Evolutionary conservation across 2,797 vertebrate species (phyloP).

Genomic region (Otus scops): DNA sequence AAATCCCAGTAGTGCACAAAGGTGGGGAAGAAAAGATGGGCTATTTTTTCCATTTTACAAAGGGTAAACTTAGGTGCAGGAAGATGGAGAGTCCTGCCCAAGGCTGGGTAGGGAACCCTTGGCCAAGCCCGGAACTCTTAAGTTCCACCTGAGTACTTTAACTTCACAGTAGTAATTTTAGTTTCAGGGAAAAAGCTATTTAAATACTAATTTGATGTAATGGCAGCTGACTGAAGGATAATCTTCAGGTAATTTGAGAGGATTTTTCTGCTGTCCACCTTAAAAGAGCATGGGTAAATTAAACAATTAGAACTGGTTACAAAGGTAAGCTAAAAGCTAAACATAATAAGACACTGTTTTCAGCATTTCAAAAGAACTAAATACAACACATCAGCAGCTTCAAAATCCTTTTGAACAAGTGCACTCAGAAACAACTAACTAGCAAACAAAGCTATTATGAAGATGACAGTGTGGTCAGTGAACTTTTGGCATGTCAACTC

Average conservation of each 20-base stretch:
- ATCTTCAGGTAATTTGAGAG: neutral
- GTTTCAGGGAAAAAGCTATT: neutral
- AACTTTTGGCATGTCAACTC: constrained; percentile 39
- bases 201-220: neutral
- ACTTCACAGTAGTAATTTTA: neutral
- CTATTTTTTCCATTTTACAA: neutral
- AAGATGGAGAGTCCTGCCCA: neutral
- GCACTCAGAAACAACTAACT: constrained; percentile 64
- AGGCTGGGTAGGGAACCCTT: neutral
- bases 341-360: constrained; percentile 64
- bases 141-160: neutral
- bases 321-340: constrained; percentile 60
- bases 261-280: constrained; percentile 14
- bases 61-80: neutral
- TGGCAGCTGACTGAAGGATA: neutral
- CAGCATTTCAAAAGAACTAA: constrained; percentile 65
- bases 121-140: neutral
- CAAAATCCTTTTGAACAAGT: constrained; percentile 66
- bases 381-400: constrained; percentile 66
- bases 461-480: constrained; percentile 29
- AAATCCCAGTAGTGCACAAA: neutral
- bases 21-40: neutral
- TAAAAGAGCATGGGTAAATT: neutral
- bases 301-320: constrained; percentile 35
- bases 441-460: constrained; percentile 67